These are phyloP conservation scores for Aspidiotus rigidus DNA, from an alignment of 2,888 invertebrate genomes.

Conservation along the genomic window DNA sequence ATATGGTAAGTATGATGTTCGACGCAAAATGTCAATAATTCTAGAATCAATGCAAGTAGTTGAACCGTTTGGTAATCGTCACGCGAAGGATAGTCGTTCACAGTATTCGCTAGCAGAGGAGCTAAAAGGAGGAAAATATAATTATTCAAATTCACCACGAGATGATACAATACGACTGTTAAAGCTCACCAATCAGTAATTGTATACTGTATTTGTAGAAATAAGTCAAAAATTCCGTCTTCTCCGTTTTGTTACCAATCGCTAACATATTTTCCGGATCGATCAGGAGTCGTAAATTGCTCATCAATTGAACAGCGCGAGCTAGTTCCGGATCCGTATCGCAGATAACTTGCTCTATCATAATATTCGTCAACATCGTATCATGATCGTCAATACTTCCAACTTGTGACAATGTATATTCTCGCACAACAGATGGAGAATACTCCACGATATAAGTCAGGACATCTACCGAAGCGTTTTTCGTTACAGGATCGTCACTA, in stretches of 20 bases:
- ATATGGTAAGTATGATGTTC: slow-evolving; percentile 99
- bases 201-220: slow-evolving; percentile 99
- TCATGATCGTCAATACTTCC: slow-evolving; percentile 54
- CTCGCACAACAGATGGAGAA: slow-evolving; percentile 92
- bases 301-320: slow-evolving; percentile 93
- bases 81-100: slow-evolving; percentile 75
- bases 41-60: slow-evolving; percentile 84
- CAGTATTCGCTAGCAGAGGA: slow-evolving; percentile 87
- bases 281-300: slow-evolving; percentile 80
- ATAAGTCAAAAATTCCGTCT: slow-evolving; percentile 94
- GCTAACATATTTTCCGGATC: slow-evolving; percentile 98
- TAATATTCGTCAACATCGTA: slow-evolving; percentile 85
- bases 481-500: slow-evolving; percentile 86
- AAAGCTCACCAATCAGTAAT: slow-evolving; percentile 70
- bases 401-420: slow-evolving; percentile 59
- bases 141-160: too few species aligned
- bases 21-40: slow-evolving; percentile 93
- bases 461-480: slow-evolving; percentile 95
- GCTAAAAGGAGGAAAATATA: slow-evolving; percentile 47
- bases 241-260: slow-evolving; percentile 87
- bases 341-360: slow-evolving; percentile 95
- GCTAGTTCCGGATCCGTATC: slow-evolving; percentile 96
- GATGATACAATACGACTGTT: background rate
- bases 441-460: slow-evolving; percentile 96
- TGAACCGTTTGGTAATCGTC: slow-evolving; percentile 97